phyloP scores from a whole-genome alignment of 2,797 vertebrate species.

The Anolis apletophallus region DNA sequence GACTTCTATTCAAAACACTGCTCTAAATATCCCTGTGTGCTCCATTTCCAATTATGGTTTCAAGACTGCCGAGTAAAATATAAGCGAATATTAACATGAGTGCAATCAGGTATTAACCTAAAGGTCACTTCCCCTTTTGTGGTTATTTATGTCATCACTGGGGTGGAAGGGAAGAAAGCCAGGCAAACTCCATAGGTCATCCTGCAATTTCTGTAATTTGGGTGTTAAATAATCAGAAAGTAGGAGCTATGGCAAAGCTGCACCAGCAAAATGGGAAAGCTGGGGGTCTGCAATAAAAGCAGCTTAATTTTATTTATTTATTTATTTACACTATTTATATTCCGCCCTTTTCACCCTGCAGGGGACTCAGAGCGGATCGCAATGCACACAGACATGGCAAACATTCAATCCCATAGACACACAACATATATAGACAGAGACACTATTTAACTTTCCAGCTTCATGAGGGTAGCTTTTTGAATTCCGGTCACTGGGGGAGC shows the following conservation, averaged over 20 bases:
- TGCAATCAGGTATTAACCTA: slow-evolving; percentile 52
- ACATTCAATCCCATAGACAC: too few relatives aligned
- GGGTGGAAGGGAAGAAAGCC: slow-evolving; percentile 37
- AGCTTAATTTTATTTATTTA: too few relatives aligned
- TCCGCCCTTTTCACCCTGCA: too few relatives aligned
- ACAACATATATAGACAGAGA: too few relatives aligned
- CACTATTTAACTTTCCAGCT: too few relatives aligned
- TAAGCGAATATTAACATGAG: slow-evolving; percentile 47
- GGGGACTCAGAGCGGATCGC: too few relatives aligned
- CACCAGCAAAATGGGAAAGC: background rate
- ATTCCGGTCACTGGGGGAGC: too few relatives aligned
- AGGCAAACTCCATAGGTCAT: slow-evolving; percentile 53
- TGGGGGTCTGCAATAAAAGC: background rate
- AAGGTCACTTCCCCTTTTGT: slow-evolving; percentile 52
- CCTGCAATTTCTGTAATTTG: slow-evolving; percentile 65
- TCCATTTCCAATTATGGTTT: slow-evolving; percentile 41
- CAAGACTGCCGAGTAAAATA: slow-evolving; percentile 50
- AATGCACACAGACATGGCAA: too few relatives aligned
- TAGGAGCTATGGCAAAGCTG: slow-evolving; percentile 25
- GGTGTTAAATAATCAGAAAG: slow-evolving; percentile 59
- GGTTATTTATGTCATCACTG: slow-evolving; percentile 71
- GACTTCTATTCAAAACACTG: background rate
- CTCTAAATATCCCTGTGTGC: slow-evolving; percentile 43
- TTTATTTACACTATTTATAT: too few relatives aligned
- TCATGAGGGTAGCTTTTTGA: too few relatives aligned